Evolutionary conservation across 2,113 vertebrate genomes (phyloP).

Genomic region (Myrmecobius fasciatus): DNA sequence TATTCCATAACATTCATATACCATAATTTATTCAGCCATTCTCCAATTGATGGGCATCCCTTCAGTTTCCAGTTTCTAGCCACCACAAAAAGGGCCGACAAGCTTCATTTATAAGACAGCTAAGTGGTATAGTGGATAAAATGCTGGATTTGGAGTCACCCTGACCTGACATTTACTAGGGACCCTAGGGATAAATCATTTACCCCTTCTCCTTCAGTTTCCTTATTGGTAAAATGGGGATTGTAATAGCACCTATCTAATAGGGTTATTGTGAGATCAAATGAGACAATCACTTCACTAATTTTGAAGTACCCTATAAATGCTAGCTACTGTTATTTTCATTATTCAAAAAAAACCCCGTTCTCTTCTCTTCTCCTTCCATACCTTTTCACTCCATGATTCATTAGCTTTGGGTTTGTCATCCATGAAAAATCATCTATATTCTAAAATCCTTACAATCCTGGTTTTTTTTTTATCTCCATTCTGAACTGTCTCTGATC

Average conservation of each 20-base stretch:
- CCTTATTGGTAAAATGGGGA: background rate
- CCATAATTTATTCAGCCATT: too few species aligned
- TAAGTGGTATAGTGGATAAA: background rate
- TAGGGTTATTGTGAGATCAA: background rate
- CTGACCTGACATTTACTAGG: background rate
- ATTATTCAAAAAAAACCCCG: background rate
- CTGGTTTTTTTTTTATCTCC: background rate
- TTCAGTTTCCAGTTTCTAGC: too few species aligned
- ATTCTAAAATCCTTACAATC: background rate
- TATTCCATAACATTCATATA: too few species aligned
- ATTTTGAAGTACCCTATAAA: background rate
- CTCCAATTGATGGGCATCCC: too few species aligned
- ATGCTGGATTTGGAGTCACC: background rate
- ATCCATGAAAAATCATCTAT: background rate
- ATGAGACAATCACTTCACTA: background rate
- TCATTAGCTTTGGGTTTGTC: background rate
- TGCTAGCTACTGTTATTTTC: background rate
- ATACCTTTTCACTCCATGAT: background rate
- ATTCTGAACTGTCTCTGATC: background rate
- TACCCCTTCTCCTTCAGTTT: background rate
- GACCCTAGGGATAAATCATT: background rate
- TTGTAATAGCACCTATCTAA: background rate
- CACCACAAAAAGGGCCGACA: too few species aligned
- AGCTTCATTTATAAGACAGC: background rate
- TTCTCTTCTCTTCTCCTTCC: background rate